Conservation (phyloP, 2,888 invertebrate species). For the Aporophyla lueneburgensis region DNA sequence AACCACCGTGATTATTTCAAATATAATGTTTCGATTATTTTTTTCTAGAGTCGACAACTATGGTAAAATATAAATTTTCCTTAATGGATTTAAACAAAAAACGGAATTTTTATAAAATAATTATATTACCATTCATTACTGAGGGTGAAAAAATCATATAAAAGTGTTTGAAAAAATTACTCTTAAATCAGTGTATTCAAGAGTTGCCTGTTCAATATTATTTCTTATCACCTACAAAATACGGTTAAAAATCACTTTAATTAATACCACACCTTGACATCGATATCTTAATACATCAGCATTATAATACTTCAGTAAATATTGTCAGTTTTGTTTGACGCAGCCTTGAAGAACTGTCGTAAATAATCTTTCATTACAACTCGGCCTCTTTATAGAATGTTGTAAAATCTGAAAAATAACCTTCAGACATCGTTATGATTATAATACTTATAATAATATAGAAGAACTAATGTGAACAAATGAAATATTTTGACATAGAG, state of each 20-base stretch:
- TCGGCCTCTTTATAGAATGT: conserved; percentile 55
- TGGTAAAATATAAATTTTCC: conserved; percentile 1
- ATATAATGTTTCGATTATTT: neutral
- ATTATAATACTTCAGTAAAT: conserved; percentile 76
- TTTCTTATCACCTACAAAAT: conserved; percentile 38
- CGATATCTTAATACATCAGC: conserved; percentile 76
- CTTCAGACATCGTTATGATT: conserved; percentile 58
- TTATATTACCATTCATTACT: neutral
- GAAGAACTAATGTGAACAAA: conserved; percentile 57
- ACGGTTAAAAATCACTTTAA: conserved; percentile 65
- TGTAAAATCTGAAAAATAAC: conserved; percentile 58
- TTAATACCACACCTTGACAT: conserved; percentile 76
- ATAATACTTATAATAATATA: conserved; percentile 48
- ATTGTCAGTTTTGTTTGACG: conserved; percentile 74
- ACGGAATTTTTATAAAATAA: neutral
- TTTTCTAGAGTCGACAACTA: conserved; percentile 13
- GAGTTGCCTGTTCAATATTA: conserved; percentile 2
- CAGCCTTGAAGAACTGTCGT: conserved; percentile 76
- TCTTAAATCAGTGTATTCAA: neutral
- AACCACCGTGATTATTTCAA: neutral
- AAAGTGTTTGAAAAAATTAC: neutral
- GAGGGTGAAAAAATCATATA: neutral
- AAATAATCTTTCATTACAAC: conserved; percentile 62
- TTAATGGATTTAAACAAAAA: neutral
- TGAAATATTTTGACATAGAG: conserved; percentile 48